phyloP scores from a whole-genome alignment of 2,888 invertebrate genomes.

The Thecocarcelia acutangulata region DNA sequence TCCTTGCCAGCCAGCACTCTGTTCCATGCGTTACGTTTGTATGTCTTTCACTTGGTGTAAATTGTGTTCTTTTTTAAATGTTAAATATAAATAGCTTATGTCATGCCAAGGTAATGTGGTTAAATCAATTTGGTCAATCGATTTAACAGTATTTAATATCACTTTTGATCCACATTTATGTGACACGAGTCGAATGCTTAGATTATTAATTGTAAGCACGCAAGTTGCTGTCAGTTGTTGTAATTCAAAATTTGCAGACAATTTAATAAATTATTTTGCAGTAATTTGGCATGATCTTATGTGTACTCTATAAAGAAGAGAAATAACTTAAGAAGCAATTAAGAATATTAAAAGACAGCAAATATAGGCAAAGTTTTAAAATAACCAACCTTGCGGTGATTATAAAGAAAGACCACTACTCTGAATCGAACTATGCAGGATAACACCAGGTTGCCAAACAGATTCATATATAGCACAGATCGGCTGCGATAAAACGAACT shows the following conservation, averaged over 20 bases:
- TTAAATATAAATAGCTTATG: conserved; percentile 37
- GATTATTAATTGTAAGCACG: conserved; percentile 52
- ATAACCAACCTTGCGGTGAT: too few species aligned
- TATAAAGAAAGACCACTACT: too few species aligned
- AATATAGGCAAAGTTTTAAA: too few species aligned
- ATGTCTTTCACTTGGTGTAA: conserved; percentile 11
- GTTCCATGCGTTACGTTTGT: neutral
- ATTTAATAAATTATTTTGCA: conserved; percentile 39
- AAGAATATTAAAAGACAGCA: too few species aligned
- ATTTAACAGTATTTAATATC: conserved; percentile 48
- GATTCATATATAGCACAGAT: too few species aligned
- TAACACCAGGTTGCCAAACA: too few species aligned
- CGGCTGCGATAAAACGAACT: too few species aligned
- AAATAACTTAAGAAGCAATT: too few species aligned
- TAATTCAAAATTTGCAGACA: conserved; percentile 38
- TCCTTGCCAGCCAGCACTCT: too few species aligned
- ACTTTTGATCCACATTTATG: conserved; percentile 45
- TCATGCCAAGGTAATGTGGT: conserved; percentile 57
- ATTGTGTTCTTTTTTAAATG: neutral
- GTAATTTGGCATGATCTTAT: neutral
- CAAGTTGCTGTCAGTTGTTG: conserved; percentile 47
- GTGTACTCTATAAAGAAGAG: too few species aligned
- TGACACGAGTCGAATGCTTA: conserved; percentile 34
- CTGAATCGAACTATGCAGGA: too few species aligned
- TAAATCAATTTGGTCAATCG: conserved; percentile 47